A percentile compares a stretch with the other conserved stretches of the same genome.
phyloP scores from a whole-genome alignment of 1,140 invertebrate species.

The Drosophila triauraria region DNA sequence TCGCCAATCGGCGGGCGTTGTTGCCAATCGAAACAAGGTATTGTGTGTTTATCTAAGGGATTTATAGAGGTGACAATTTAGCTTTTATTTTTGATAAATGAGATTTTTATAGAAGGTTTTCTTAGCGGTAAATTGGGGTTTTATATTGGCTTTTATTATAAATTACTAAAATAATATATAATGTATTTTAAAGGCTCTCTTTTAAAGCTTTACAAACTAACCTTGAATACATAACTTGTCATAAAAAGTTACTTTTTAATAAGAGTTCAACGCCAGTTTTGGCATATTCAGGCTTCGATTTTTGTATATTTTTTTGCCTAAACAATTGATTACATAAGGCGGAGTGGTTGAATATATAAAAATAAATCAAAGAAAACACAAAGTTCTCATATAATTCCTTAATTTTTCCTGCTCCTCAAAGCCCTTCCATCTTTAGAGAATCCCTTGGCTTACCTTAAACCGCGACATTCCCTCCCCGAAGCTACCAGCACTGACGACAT shows the following conservation, averaged over 20 bases:
- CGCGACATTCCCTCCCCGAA: conserved; percentile 64
- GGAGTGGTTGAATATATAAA: background rate
- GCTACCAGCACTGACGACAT: conserved; percentile 66
- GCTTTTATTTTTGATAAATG: background rate
- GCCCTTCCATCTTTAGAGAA: background rate
- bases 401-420: background rate
- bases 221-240: background rate
- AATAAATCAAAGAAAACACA: background rate
- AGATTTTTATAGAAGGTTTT: no score
- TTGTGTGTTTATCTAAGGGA: conserved; percentile 4
- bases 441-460: conserved; percentile 66
- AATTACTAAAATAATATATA: no score
- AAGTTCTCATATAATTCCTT: background rate
- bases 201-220: background rate
- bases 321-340: no score
- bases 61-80: conserved; percentile 3
- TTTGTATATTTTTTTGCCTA: no score
- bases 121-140: background rate
- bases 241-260: no score
- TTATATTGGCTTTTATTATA: background rate
- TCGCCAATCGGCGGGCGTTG: background rate
- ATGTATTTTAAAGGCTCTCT: no score
- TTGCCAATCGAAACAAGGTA: background rate
- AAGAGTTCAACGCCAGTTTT: background rate
- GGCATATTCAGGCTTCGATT: no score